Evolutionary conservation across 2,113 vertebrate species (phyloP).

Genomic region (Sterna hirundo): DNA sequence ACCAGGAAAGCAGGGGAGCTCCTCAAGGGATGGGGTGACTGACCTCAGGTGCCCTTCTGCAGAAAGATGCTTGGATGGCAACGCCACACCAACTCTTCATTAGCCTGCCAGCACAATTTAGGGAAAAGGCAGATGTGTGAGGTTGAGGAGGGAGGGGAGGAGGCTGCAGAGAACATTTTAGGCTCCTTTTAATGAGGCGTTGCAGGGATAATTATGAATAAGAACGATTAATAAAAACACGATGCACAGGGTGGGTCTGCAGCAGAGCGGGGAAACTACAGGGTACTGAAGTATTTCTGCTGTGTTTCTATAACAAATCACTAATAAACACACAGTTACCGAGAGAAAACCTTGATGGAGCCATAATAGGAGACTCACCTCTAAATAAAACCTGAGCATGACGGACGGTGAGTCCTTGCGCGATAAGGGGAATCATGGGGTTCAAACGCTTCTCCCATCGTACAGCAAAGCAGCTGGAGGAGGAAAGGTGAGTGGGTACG

Average conservation of each 20-base stretch:
- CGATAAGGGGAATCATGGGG: not conserved
- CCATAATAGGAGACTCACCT: not conserved
- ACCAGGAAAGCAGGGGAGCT: rapidly evolving
- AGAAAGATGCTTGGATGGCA: not conserved
- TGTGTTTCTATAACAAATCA: not conserved
- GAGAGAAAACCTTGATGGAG: not conserved
- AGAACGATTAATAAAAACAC: not conserved
- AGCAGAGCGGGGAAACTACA: not conserved
- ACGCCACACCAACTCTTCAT: not conserved
- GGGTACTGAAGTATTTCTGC: not conserved
- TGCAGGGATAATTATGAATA: not conserved
- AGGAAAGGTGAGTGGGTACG: not conserved
- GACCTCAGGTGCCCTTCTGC: not conserved
- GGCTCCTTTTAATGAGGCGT: not conserved
- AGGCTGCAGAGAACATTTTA: not conserved
- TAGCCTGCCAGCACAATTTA: not conserved
- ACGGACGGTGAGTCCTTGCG: not conserved
- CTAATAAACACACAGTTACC: not conserved
- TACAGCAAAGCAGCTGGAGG: not conserved
- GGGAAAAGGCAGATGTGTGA: not conserved
- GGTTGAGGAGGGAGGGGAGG: not conserved
- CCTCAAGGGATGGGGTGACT: not conserved
- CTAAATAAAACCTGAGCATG: not conserved
- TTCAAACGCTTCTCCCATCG: not conserved
- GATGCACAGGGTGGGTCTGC: rapidly evolving